phyloP scores from a whole-genome alignment of 2,888 invertebrate genomes.

The Ceramica pisi region DNA sequence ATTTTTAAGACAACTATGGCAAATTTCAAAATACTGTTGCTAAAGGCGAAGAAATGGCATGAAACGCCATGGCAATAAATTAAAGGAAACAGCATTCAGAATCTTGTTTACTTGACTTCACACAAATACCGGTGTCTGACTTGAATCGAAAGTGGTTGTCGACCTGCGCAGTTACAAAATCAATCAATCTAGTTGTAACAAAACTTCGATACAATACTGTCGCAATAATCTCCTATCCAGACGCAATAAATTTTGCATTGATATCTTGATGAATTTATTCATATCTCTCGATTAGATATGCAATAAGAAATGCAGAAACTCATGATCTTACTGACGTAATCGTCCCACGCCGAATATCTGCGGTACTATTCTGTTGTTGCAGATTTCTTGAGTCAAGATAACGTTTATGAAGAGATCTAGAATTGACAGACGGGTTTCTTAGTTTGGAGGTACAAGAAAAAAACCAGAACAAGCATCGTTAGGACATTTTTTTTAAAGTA shows the following conservation, averaged over 20 bases:
- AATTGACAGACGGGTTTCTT: neutral
- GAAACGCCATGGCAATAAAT: constrained; percentile 17
- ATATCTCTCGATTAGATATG: constrained; percentile 79
- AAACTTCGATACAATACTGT: constrained; percentile 64
- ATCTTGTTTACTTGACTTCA: constrained; percentile 44
- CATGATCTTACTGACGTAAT: constrained; percentile 76
- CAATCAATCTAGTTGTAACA: constrained; percentile 63
- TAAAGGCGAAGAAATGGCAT: constrained; percentile 22
- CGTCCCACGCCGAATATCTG: constrained; percentile 73
- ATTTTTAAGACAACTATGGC: neutral
- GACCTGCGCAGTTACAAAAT: constrained; percentile 55
- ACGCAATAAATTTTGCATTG: constrained; percentile 74
- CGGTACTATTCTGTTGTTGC: constrained; percentile 71
- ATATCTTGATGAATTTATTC: constrained; percentile 83
- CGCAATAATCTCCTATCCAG: constrained; percentile 71
- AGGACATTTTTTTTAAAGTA: no score
- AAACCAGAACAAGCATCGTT: no score
- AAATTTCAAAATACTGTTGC: neutral
- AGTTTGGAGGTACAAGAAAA: neutral
- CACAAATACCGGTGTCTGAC: constrained; percentile 48
- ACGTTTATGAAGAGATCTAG: neutral
- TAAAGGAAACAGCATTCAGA: constrained; percentile 26
- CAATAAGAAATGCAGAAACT: constrained; percentile 80
- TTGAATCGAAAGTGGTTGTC: constrained; percentile 46
- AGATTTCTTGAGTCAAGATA: constrained; percentile 13